Conservation (phyloP, 2,113 vertebrate species). For the Anolis carolinensis region DNA sequence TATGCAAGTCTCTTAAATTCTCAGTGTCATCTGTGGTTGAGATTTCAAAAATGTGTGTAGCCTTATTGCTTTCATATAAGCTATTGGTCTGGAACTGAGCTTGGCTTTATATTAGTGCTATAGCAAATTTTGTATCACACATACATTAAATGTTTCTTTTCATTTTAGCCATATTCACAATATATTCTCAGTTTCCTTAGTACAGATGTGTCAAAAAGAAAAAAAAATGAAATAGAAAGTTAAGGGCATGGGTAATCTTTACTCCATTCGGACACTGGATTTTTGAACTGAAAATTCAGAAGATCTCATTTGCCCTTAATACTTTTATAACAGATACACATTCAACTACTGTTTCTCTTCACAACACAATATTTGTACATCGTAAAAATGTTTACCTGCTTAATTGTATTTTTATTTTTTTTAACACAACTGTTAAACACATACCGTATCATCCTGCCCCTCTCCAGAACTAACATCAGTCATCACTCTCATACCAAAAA, state of each 20-base stretch:
- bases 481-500: too few species aligned
- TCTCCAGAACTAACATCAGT: too few species aligned
- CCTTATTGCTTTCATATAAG: neutral
- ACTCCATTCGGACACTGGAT: neutral
- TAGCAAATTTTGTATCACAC: neutral
- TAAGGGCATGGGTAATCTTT: neutral
- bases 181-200: neutral
- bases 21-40: neutral
- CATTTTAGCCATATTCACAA: neutral
- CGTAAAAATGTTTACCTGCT: neutral
- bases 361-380: neutral
- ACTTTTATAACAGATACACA: neutral
- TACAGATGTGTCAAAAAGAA: neutral
- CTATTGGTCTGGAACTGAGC: neutral
- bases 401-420: neutral
- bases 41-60: conserved; percentile 7
- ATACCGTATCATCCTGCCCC: too few species aligned
- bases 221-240: neutral
- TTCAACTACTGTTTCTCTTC: neutral
- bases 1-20: neutral
- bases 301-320: neutral
- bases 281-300: neutral
- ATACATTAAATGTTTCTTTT: neutral
- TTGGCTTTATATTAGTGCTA: neutral
- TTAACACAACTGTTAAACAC: too few species aligned